Percentiles rank a stretch among this genome's conserved stretches.
Evolutionary conservation across 2,888 invertebrate species (phyloP).

Genomic region (Drosophila hawaiiensis): DNA sequence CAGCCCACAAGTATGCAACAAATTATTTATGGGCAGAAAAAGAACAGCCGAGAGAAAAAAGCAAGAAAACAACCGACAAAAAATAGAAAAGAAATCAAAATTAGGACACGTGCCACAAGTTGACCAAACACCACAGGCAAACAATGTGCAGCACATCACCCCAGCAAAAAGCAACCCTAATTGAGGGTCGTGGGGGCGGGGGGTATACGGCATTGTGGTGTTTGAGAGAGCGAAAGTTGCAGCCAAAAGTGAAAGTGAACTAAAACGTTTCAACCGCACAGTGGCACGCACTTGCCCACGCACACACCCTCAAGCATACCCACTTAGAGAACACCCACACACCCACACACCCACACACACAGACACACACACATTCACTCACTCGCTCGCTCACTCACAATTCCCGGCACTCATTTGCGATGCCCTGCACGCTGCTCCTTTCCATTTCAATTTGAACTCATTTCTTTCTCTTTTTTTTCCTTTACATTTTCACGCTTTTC

Average conservation of each 20-base stretch:
- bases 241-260: slow-evolving; percentile 64
- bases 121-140: slow-evolving; percentile 67
- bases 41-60: slow-evolving; percentile 37
- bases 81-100: slow-evolving; percentile 75
- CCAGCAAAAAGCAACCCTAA: slow-evolving; percentile 8
- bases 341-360: slow-evolving; percentile 16
- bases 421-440: slow-evolving; percentile 79
- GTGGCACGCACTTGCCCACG: slow-evolving; percentile 60
- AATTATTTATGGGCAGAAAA: slow-evolving; percentile 71
- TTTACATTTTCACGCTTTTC: slow-evolving; percentile 11
- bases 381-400: slow-evolving; percentile 11
- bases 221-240: slow-evolving; percentile 50
- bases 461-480: slow-evolving; percentile 37
- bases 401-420: slow-evolving; percentile 73
- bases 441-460: slow-evolving; percentile 77
- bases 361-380: slow-evolving; percentile 3
- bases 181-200: neutral
- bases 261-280: slow-evolving; percentile 64
- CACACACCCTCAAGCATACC: slow-evolving; percentile 17
- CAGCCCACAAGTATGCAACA: slow-evolving; percentile 68
- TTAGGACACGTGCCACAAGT: slow-evolving; percentile 83
- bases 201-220: neutral
- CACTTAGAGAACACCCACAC: slow-evolving; percentile 7
- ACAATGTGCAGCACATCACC: slow-evolving; percentile 46
- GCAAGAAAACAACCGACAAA: slow-evolving; percentile 26